Evolutionary conservation across 2,113 vertebrate species (phyloP).

Genomic region (Ptilonorhynchus violaceus): DNA sequence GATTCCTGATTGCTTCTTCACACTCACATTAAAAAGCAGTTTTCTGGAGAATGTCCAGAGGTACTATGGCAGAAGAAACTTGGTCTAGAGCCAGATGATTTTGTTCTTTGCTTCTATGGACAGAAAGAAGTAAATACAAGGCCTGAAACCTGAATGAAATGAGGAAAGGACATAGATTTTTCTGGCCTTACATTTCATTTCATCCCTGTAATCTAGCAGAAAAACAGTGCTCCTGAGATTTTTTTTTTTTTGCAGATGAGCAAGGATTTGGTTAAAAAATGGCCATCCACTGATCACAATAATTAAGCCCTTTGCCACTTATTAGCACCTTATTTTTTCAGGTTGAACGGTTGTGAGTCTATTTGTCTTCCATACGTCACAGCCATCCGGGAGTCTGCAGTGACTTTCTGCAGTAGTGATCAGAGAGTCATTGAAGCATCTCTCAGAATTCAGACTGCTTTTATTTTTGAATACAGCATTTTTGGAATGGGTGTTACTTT

Average conservation of each 20-base stretch:
- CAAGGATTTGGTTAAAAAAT: neutral
- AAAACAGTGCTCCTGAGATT: neutral
- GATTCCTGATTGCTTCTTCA: neutral
- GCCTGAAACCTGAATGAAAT: neutral
- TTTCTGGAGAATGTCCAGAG: neutral
- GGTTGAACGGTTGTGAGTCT: neutral
- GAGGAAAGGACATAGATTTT: neutral
- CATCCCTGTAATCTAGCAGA: neutral
- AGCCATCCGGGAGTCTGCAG: neutral
- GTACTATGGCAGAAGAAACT: neutral
- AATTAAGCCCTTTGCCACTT: neutral
- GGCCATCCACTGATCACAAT: neutral
- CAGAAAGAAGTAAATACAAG: neutral
- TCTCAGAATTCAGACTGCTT: neutral
- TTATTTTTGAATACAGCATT: neutral
- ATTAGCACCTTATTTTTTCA: neutral
- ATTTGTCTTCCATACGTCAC: neutral
- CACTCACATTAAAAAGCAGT: neutral
- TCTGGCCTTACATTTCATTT: neutral
- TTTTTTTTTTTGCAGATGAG: neutral
- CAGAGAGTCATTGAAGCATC: neutral
- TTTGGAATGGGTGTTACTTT: neutral
- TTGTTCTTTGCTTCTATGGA: neutral
- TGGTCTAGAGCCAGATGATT: neutral
- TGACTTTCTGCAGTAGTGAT: neutral